phyloP scores from a whole-genome alignment of 2,797 vertebrate species.

The Onychomys torridus region DNA sequence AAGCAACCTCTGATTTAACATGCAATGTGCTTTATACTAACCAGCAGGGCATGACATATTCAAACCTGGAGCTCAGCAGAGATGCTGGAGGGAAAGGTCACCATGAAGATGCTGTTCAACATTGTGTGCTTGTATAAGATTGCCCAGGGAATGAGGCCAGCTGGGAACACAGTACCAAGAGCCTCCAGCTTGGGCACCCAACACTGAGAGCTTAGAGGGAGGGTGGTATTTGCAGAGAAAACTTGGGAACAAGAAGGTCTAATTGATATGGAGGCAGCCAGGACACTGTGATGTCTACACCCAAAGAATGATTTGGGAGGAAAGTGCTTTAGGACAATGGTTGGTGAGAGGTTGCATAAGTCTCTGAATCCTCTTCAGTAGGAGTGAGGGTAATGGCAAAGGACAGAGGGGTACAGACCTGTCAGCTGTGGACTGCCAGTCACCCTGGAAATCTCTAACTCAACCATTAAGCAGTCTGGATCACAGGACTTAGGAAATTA shows the following conservation, averaged over 20 bases:
- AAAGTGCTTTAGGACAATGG: neutral
- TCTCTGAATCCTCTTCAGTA: neutral
- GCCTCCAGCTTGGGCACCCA: neutral
- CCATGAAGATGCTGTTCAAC: constrained; percentile 15
- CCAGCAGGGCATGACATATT: neutral
- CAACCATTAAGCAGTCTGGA: neutral
- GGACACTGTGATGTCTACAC: neutral
- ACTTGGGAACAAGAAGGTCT: neutral
- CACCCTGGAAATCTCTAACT: neutral
- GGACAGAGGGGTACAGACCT: neutral
- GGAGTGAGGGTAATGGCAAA: neutral
- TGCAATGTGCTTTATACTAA: neutral
- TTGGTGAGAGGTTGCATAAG: neutral
- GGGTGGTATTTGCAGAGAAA: neutral
- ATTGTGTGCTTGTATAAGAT: neutral
- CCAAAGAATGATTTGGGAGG: neutral
- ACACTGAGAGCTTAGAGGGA: neutral
- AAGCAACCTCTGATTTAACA: neutral
- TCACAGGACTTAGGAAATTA: constrained; percentile 3
- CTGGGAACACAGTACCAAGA: neutral
- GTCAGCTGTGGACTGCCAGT: neutral
- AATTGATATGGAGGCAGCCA: neutral
- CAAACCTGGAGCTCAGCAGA: neutral
- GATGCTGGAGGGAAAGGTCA: neutral
- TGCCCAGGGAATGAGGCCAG: neutral